Percentiles rank a stretch among this genome's conserved stretches.
Evolutionary conservation across 2,888 invertebrate species (phyloP).

Genomic region (Eledona agricola): DNA sequence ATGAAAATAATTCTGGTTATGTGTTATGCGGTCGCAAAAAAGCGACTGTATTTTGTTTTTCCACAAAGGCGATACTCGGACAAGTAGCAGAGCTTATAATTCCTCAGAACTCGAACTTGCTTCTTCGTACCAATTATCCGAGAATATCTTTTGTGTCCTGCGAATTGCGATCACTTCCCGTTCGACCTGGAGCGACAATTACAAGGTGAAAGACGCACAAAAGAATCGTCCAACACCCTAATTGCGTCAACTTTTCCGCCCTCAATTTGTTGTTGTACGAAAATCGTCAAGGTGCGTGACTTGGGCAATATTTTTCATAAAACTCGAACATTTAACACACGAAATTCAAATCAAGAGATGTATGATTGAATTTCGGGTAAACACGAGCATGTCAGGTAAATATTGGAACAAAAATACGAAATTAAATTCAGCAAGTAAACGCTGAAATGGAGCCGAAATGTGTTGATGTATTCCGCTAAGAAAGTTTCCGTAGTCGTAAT

Average conservation of each 20-base stretch:
- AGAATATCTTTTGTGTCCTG: constrained; percentile 27
- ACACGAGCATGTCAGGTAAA: constrained; percentile 24
- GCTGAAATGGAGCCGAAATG: constrained; percentile 31
- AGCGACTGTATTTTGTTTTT: no score
- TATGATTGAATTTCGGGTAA: constrained; percentile 14
- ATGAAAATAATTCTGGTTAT: no score
- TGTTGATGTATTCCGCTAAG: constrained; percentile 20
- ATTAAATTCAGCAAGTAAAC: constrained; percentile 32
- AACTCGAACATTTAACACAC: constrained; percentile 2
- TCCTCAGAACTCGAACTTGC: no score
- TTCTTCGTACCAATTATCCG: constrained; percentile 29
- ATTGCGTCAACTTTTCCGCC: constrained; percentile 8
- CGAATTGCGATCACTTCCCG: constrained; percentile 25
- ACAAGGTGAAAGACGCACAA: constrained; percentile 18
- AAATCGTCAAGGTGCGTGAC: background rate
- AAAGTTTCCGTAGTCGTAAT: constrained; percentile 17
- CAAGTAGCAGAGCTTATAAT: no score
- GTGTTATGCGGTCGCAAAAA: no score
- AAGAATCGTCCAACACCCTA: constrained; percentile 13
- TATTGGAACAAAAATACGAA: no score
- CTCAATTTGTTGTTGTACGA: background rate
- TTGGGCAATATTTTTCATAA: background rate
- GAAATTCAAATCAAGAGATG: no score
- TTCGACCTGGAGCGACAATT: constrained; percentile 24
- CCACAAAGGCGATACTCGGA: no score